Evolutionary conservation across 2,797 vertebrate species (phyloP), one percentile per base, ranked within the genome.

Genomic region (Chelonia mydas): DNA sequence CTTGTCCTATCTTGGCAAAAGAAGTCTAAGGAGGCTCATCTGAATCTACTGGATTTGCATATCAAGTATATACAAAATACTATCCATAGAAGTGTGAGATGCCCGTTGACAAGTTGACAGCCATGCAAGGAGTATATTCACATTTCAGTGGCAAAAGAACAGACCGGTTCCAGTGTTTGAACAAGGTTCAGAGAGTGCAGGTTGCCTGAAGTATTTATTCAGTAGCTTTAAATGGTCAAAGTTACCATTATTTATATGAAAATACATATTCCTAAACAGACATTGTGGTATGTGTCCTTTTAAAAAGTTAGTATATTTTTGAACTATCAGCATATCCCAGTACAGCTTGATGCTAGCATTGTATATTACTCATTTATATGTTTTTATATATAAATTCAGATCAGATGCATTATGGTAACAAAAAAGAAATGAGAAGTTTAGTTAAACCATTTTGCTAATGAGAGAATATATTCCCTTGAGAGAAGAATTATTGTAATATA

Each of bases 341-440:
- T 49, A 6, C 1, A 54, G 37, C 79, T 15, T 37, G 37, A 59
- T 88, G 51, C 79, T 21, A 57, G 83, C 90, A 80, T 90, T 83
- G 83, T 65, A 15, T 90, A 59, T 83, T 57, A 41, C 77, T 92
- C 77, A 93, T 87, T 37, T 33, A 83, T 89, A 86, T 93, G 92
- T 92, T 87, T 86, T 90, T 93, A 82, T 85, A 80, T 84, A 13
- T 82, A 53, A 94, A 94, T 81, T 79, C 28, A 84, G 94, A 59
- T 25, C 86, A 87, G 74, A 91, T 77, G 27, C 90, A 90, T 76
- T 92, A 89, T 80, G 77, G 83, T 76, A 91, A 84, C 85, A 87
- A 86, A 96, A 86, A 86, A 91, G 94, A 97, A 92, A 97, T 87
- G 90, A 96, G 81, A 27, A 81, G 50, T 96, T 96, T 96, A 93